These are phyloP conservation scores for Mastacembelus armatus DNA, from an alignment of 2,797 vertebrate genomes.

Conservation along the genomic window DNA sequence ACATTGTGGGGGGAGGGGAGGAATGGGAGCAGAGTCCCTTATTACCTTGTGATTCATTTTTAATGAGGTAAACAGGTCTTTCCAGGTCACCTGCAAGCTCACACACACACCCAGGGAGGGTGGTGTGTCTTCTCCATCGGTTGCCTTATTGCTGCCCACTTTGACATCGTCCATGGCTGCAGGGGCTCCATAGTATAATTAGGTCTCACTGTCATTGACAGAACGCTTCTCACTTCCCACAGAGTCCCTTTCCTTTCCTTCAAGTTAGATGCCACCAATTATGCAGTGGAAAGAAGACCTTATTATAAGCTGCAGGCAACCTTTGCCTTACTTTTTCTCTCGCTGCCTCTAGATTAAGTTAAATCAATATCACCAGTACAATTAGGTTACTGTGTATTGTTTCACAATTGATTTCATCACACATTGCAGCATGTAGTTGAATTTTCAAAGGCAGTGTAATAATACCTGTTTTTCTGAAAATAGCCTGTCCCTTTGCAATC, in stretches of 20 bases:
- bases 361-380: conserved; percentile 23
- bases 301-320: conserved; percentile 72
- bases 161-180: conserved; percentile 75
- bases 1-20: conserved; percentile 48
- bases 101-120: conserved; percentile 49
- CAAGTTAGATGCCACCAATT: conserved; percentile 81
- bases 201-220: conserved; percentile 82
- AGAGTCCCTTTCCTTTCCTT: conserved; percentile 69
- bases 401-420: conserved; percentile 42
- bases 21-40: conserved; percentile 62
- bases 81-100: conserved; percentile 78
- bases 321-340: conserved; percentile 59
- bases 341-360: conserved; percentile 41
- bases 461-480: conserved; percentile 25
- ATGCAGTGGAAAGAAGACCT: conserved; percentile 63
- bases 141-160: conserved; percentile 74
- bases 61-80: conserved; percentile 86
- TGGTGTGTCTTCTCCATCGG: conserved; percentile 67
- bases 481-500: background rate
- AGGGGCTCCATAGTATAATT: conserved; percentile 79
- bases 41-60: conserved; percentile 86
- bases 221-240: conserved; percentile 77
- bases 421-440: conserved; percentile 28
- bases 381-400: conserved; percentile 27
- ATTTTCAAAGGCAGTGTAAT: conserved; percentile 25